A percentile compares a stretch with the other conserved stretches of the same genome.
Conservation (phyloP, 2,797 vertebrate genomes). For the Apogon hyalosoma region DNA sequence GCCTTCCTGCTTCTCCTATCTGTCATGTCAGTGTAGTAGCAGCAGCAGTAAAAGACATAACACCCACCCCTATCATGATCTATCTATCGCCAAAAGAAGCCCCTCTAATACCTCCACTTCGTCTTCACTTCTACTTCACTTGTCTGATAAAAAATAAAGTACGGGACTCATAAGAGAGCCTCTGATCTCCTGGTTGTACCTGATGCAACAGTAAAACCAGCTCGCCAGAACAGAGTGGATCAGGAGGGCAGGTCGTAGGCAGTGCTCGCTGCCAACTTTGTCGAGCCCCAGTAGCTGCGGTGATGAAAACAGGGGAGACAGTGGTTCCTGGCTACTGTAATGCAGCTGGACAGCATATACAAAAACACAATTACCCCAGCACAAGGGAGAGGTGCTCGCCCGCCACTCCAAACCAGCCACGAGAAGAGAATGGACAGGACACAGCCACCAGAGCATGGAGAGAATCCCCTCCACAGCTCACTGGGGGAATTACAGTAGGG, state of each 20-base stretch:
- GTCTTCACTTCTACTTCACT: slow-evolving; percentile 7
- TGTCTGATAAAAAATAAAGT: slow-evolving; percentile 28
- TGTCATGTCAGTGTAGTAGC: slow-evolving; percentile 52
- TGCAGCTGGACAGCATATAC: slow-evolving; percentile 71
- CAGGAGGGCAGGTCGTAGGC: slow-evolving; percentile 21
- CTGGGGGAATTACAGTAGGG: slow-evolving; percentile 27
- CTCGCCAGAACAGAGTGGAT: slow-evolving; percentile 28
- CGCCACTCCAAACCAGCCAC: slow-evolving; percentile 45
- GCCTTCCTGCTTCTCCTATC: slow-evolving; percentile 35
- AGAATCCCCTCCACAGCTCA: neutral
- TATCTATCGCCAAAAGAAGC: slow-evolving; percentile 40
- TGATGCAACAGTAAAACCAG: slow-evolving; percentile 34
- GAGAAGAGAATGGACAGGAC: slow-evolving; percentile 49
- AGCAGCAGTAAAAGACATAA: slow-evolving; percentile 50
- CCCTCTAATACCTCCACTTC: slow-evolving; percentile 8
- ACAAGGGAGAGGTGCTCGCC: slow-evolving; percentile 44
- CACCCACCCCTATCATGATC: slow-evolving; percentile 51
- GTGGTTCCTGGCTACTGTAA: slow-evolving; percentile 55
- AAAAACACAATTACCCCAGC: slow-evolving; percentile 75
- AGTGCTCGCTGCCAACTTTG: slow-evolving; percentile 37
- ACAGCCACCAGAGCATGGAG: slow-evolving; percentile 20
- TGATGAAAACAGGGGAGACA: slow-evolving; percentile 65
- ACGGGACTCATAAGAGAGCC: neutral
- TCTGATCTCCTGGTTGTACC: slow-evolving; percentile 36
- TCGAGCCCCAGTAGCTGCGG: slow-evolving; percentile 29